These are phyloP conservation scores for Abrostola triplasia DNA, from an alignment of 2,888 invertebrate genomes.

Conservation along the genomic window DNA sequence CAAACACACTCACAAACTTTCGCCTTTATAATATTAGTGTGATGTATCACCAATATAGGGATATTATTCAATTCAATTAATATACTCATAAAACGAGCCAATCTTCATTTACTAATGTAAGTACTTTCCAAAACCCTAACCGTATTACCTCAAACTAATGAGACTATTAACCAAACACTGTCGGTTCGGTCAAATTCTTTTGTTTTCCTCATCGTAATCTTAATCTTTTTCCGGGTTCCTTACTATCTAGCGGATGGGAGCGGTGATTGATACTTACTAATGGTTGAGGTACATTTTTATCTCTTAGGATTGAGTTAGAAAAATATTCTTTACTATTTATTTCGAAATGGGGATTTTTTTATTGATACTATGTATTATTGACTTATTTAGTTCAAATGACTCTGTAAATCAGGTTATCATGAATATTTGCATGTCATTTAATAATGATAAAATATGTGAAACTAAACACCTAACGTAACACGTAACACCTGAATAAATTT, in stretches of 20 bases:
- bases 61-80: background rate
- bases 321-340: background rate
- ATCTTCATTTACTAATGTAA: background rate
- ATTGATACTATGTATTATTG: too few relatives aligned
- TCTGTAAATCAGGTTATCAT: too few relatives aligned
- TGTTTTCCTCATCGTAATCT: slow-evolving; percentile 35
- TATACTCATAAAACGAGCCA: background rate
- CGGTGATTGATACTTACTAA: slow-evolving; percentile 35
- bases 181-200: slow-evolving; percentile 11
- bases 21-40: too few relatives aligned
- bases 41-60: too few relatives aligned
- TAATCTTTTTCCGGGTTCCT: slow-evolving; percentile 33
- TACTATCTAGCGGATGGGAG: slow-evolving; percentile 17
- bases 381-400: too few relatives aligned
- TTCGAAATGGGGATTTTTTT: too few relatives aligned
- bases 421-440: too few relatives aligned
- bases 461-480: too few relatives aligned
- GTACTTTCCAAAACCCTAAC: slow-evolving; percentile 1
- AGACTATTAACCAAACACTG: slow-evolving; percentile 29
- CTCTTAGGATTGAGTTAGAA: background rate
- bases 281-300: slow-evolving; percentile 1
- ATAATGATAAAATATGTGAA: too few relatives aligned
- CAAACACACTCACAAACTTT: too few relatives aligned
- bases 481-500: too few relatives aligned
- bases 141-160: slow-evolving; percentile 22